Conservation (phyloP, 2,888 invertebrate species). For the Choreutis nemorana region DNA sequence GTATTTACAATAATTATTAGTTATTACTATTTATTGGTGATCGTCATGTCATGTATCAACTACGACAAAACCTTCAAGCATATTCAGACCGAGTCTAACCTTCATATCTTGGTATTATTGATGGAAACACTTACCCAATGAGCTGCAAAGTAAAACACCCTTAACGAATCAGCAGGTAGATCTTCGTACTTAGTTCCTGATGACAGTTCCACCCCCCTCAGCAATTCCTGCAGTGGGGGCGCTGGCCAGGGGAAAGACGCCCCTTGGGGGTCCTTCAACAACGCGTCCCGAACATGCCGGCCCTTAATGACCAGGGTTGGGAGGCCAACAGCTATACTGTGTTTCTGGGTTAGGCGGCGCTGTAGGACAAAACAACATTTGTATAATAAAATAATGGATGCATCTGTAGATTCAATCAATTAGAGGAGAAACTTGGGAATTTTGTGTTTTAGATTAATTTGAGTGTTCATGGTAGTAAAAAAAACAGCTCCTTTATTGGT, state of each 20-base stretch:
- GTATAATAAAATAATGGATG: background rate
- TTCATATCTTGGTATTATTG: no score
- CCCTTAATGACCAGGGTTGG: constrained; percentile 80
- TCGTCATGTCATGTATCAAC: no score
- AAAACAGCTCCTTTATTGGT: no score
- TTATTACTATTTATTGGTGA: no score
- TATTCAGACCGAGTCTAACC: no score
- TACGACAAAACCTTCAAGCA: no score
- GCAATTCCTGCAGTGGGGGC: constrained; percentile 69
- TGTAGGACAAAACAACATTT: constrained; percentile 29
- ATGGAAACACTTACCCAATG: constrained; percentile 90
- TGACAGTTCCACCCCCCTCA: constrained; percentile 56
- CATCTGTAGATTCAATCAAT: background rate
- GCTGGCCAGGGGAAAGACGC: constrained; percentile 82
- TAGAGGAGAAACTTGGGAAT: background rate
- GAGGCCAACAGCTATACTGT: constrained; percentile 78
- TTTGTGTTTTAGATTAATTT: background rate
- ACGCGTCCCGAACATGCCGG: constrained; percentile 69
- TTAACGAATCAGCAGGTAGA: constrained; percentile 68
- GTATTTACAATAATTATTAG: no score
- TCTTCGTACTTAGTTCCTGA: constrained; percentile 63
- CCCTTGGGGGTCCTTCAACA: constrained; percentile 73
- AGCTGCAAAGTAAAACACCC: constrained; percentile 87
- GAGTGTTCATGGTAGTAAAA: background rate
- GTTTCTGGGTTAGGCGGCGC: constrained; percentile 79